Evolutionary conservation across 2,888 invertebrate genomes (phyloP).

Genomic region (Linnaemya tessellans): DNA sequence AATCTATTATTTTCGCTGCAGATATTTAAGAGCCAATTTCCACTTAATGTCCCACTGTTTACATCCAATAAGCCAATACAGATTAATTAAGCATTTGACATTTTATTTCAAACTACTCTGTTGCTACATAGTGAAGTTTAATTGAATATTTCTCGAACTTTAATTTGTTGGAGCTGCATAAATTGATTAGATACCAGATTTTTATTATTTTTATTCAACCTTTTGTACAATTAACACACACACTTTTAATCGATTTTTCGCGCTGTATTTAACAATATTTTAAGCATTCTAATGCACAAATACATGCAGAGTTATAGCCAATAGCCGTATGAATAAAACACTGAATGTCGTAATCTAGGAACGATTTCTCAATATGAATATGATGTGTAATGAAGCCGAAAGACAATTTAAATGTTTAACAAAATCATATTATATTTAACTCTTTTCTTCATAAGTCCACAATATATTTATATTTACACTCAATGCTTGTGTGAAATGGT

Average conservation of each 20-base stretch:
- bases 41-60: slow-evolving; percentile 10
- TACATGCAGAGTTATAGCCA: slow-evolving; percentile 29
- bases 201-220: neutral
- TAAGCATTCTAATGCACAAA: slow-evolving; percentile 41
- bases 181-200: neutral
- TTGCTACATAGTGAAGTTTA: neutral
- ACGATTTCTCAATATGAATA: slow-evolving; percentile 37
- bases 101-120: neutral
- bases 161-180: neutral
- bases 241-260: slow-evolving; percentile 70
- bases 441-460: neutral
- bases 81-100: neutral
- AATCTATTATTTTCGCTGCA: neutral
- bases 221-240: slow-evolving; percentile 38
- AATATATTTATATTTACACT: slow-evolving; percentile 12
- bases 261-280: slow-evolving; percentile 64
- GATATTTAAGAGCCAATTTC: neutral
- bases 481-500: neutral
- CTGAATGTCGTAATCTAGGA: slow-evolving; percentile 36
- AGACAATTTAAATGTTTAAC: neutral
- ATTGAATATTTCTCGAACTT: neutral
- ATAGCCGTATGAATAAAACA: slow-evolving; percentile 32
- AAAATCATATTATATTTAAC: neutral
- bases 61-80: neutral
- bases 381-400: neutral